These are phyloP conservation scores for Apeltes quadracus DNA, from an alignment of 2,113 vertebrate genomes.

Conservation along the genomic window DNA sequence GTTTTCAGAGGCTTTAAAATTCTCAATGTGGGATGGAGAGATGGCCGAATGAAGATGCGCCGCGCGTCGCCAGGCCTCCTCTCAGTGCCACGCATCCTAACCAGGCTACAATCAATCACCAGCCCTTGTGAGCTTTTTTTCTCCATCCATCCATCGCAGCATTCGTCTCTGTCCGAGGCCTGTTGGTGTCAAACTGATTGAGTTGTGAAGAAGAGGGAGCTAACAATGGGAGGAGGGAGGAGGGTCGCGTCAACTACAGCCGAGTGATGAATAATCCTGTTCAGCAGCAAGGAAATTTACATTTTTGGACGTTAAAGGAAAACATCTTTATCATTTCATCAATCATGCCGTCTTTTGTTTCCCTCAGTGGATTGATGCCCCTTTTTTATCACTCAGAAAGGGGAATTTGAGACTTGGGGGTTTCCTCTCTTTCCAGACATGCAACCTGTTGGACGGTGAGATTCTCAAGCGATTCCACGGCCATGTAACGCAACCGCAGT, in stretches of 20 bases:
- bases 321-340: conserved; percentile 62
- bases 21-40: conserved; percentile 5
- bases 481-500: conserved; percentile 24
- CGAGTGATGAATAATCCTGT: conserved; percentile 57
- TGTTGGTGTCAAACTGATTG: conserved; percentile 42
- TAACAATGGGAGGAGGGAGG: conserved; percentile 50
- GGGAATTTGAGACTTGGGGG: background rate
- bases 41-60: conserved; percentile 17
- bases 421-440: conserved; percentile 2
- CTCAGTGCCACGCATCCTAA: conserved; percentile 21
- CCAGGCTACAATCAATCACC: conserved; percentile 60
- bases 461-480: conserved; percentile 7
- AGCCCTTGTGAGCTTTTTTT: conserved; percentile 40
- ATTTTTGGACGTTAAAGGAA: conserved; percentile 53
- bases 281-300: conserved; percentile 51
- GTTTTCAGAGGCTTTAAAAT: background rate
- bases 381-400: conserved; percentile 15
- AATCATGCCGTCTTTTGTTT: conserved; percentile 55
- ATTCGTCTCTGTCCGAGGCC: conserved; percentile 59
- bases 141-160: conserved; percentile 37
- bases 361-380: conserved; percentile 23
- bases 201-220: conserved; percentile 24
- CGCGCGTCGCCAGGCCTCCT: conserved; percentile 6
- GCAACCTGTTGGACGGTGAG: conserved; percentile 5
- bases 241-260: conserved; percentile 27